Evolutionary conservation across 1,140 invertebrate species (phyloP), one percentile per base, ranked within the genome.

Genomic region (Subanguina moxae): DNA sequence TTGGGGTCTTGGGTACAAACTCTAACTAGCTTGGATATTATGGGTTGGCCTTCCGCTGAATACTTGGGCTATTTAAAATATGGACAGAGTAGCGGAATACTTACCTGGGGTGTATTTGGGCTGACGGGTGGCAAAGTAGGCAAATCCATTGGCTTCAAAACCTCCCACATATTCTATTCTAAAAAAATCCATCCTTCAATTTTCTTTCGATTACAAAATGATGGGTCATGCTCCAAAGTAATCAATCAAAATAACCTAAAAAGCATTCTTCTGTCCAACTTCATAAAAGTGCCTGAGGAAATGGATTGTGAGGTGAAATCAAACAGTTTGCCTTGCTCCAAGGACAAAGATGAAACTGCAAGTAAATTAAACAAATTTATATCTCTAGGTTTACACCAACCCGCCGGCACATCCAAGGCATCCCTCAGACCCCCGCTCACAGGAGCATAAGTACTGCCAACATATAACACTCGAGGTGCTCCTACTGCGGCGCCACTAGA

Each of bases 41-140:
- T 57, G 59, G 76, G 66, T 63, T 76, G 64, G 9, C 23, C 23
- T 63, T 66, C 64, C 67, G 73, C 32, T 56, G n/a, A 19, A 43
- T 52, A 25, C 3, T 38, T 38, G 32, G 32, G 32, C 32, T 38
- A 11, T 38, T n/a, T n/a, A n/a, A n/a, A n/a, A n/a, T n/a, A n/a
- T n/a, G n/a, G n/a, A n/a, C n/a, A 38, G 32, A 38, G 32, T 5
- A 11, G 11, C 32, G 32, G 11, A 5, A 38, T 38, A 38, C 32
- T 38, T 38, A 38, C 32, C 32, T 38, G 61, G 52, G 1, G 66
- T 66, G 27, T 76, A 74, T 66, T 82, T 80, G 0, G 78, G 77
- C 46, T 81, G 79, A 17, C 78, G 57, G 3, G 79, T 81, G n/a
- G 77, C 80, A 62, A 81, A 81, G 61, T 81, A 81, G 19, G 76